Conservation (phyloP, 1,140 invertebrate species). For the Drosophila subobscura region DNA sequence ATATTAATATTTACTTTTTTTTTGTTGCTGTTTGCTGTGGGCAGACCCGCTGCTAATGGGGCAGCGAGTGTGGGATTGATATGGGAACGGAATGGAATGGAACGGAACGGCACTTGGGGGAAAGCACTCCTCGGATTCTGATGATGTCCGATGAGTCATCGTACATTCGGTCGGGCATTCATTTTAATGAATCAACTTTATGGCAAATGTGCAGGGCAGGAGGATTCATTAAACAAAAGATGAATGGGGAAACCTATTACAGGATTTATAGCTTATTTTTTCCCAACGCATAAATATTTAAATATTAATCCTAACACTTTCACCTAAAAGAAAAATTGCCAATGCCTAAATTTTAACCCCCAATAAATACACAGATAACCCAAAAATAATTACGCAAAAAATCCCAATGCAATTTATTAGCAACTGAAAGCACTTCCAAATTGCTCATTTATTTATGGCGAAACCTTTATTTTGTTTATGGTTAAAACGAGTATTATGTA, state of each 20-base stretch:
- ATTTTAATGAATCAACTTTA: no score
- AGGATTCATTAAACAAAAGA: no score
- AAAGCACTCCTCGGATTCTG: no score
- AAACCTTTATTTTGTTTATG: slow-evolving; percentile 21
- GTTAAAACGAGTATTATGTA: background rate
- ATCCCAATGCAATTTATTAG: background rate
- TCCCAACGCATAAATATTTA: no score
- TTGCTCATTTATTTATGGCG: slow-evolving; percentile 19
- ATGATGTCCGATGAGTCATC: no score
- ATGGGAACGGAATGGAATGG: slow-evolving; percentile 4
- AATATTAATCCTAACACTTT: no score
- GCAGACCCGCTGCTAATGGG: slow-evolving; percentile 20
- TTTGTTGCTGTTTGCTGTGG: slow-evolving; percentile 15
- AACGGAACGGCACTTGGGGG: no score
- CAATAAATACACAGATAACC: slow-evolving; percentile 1
- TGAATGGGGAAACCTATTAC: no score
- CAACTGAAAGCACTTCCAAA: background rate
- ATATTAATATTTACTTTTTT: slow-evolving; percentile 50
- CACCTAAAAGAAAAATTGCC: no score
- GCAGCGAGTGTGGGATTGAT: slow-evolving; percentile 16
- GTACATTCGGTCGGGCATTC: no score
- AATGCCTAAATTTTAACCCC: background rate
- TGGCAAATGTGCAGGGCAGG: no score
- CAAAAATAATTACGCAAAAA: background rate
- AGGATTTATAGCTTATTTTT: no score